A percentile compares a stretch with the other conserved stretches of the same genome.
These are phyloP conservation scores for Apostichopus leukothele DNA, from an alignment of 53 echinoderm and acorn worm genomes.

Conservation along the genomic window DNA sequence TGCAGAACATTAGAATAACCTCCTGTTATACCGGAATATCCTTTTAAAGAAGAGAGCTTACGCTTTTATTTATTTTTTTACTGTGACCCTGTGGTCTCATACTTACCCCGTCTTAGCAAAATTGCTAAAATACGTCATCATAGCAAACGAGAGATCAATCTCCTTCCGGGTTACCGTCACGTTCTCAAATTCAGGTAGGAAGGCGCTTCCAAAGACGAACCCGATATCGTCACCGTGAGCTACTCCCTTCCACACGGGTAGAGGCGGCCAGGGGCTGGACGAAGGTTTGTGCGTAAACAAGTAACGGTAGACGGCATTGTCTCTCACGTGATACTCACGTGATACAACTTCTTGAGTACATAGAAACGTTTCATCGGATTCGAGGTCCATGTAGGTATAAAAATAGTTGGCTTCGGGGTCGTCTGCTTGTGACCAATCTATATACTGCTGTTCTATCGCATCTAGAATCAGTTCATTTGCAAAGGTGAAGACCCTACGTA, in stretches of 20 bases:
- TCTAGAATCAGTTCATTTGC: conserved; percentile 63
- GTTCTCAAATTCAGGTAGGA: conserved; percentile 51
- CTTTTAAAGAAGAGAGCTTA: too few relatives aligned
- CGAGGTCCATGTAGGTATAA: conserved; percentile 57
- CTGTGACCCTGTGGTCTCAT: too few relatives aligned
- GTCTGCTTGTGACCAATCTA: conserved; percentile 77
- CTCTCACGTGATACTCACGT: conserved; percentile 54
- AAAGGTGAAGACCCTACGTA: conserved; percentile 12
- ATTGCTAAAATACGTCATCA: conserved; percentile 66
- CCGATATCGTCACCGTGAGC: conserved; percentile 72
- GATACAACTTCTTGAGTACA: conserved; percentile 60
- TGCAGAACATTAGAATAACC: too few relatives aligned
- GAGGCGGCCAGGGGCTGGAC: conserved; percentile 55
- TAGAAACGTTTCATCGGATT: conserved; percentile 68
- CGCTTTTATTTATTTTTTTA: background rate
- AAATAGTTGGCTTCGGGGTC: conserved; percentile 72
- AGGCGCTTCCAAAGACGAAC: conserved; percentile 70
- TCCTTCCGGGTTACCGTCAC: conserved; percentile 46
- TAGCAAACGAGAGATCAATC: conserved; percentile 48
- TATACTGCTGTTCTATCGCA: conserved; percentile 67
- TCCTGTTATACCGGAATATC: too few relatives aligned
- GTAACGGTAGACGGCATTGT: conserved; percentile 59
- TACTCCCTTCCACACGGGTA: conserved; percentile 67
- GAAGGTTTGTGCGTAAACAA: conserved; percentile 63
- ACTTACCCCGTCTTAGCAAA: conserved; percentile 77